Evolutionary conservation across 2,888 invertebrate species (phyloP), one percentile per base, ranked within the genome.

Genomic region (Drosophila affinis): DNA sequence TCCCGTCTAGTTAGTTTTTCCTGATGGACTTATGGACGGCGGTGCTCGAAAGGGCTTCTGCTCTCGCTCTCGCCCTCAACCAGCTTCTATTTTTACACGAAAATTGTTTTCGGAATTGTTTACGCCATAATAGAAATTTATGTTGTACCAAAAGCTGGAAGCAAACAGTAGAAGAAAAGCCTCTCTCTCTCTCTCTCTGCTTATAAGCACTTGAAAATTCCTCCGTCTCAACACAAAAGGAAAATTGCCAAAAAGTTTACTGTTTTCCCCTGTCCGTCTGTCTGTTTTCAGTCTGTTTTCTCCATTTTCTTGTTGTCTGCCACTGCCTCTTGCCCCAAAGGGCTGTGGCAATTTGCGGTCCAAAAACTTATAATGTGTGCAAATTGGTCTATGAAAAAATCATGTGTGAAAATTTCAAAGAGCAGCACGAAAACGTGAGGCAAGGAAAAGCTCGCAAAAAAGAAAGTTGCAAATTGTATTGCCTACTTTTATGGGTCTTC

Each of bases 381-480:
- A 84, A 84, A 84, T 84, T 84, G 85, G 81, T 63, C 79, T 60
- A 82, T 79, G 73, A 83, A 83, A 81, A 81, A 82, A 83, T 82
- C 81, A 83, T 82, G 81, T 82, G 81, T 83, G 81, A 82, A 79
- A 81, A 71, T 81, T 71, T 76, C 62, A 56, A 56, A 64, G 46
- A 46, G 52, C 18, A 14, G 14, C 51, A 47, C 52, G 12, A 51
- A 51, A 45, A 76, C 78, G 59, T 21, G 48, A 39, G n/a, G 55
- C 10, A 44, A 45, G 59, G 51, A 44, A 59, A 44, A 51, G 34
- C 48, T n/a, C 51, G 29, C n/a, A 14, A 27, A 46, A 71, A 24
- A 54, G 17, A 62, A 69, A 70, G 46, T 70, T 62, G 62, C n/a
- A 56, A 52, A 56, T 56, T 62, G 48, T 67, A 58, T 72, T 67